Conservation (phyloP, 2,797 vertebrate species). For the Gallinago nigripennis region DNA sequence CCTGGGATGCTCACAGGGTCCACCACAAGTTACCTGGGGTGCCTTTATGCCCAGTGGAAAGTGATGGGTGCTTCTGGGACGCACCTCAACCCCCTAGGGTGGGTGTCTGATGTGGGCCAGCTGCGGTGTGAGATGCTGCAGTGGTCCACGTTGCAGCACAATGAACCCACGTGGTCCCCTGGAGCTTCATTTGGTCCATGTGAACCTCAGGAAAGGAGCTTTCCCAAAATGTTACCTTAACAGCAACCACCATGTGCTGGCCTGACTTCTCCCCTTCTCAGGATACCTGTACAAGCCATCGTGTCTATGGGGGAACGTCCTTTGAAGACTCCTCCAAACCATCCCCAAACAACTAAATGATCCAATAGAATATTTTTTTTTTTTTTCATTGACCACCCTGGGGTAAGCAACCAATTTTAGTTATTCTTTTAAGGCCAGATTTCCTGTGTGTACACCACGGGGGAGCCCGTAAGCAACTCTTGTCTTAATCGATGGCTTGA, state of each 20-base stretch:
- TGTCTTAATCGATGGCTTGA: accelerated
- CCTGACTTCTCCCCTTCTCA: too few relatives aligned
- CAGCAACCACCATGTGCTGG: accelerated
- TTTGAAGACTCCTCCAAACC: neutral
- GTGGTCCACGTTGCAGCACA: neutral
- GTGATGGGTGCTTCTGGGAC: accelerated
- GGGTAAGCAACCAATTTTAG: neutral
- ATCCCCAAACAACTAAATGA: neutral
- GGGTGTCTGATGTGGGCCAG: neutral
- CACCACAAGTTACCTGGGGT: accelerated
- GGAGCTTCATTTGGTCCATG: neutral
- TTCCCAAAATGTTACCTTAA: neutral
- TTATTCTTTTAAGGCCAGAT: neutral
- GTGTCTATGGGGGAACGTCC: neutral
- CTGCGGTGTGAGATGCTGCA: neutral
- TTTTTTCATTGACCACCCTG: accelerated
- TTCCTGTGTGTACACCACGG: accelerated
- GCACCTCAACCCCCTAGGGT: neutral
- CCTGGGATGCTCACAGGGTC: neutral
- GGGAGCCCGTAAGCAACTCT: neutral
- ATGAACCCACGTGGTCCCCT: neutral
- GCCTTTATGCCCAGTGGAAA: neutral
- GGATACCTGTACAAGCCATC: neutral
- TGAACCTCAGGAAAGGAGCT: neutral
- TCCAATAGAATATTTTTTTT: accelerated